Percentiles rank a stretch among this genome's conserved stretches.
phyloP scores from a whole-genome alignment of 2,888 invertebrate species.

The Drosophila diplacantha region DNA sequence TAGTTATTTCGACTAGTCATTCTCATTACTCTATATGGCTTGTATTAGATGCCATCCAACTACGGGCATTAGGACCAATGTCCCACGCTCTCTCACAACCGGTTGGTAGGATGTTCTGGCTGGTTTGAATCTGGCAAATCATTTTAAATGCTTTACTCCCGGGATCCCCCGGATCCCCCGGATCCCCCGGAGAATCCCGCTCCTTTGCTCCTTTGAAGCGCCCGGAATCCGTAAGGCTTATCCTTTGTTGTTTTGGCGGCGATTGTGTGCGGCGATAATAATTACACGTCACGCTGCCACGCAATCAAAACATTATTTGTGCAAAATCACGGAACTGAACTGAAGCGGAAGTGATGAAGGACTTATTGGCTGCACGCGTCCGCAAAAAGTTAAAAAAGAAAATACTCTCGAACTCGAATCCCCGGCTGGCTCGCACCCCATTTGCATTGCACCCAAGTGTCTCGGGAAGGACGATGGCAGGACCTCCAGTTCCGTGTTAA shows the following conservation, averaged over 20 bases:
- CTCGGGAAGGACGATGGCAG: conserved; percentile 7
- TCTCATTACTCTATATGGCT: conserved; percentile 7
- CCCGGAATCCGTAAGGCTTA: conserved; percentile 9
- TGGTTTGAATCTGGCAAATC: conserved; percentile 52
- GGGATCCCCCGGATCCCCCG: too few species aligned
- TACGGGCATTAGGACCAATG: neutral
- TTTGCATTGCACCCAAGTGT: conserved; percentile 53
- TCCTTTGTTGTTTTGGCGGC: conserved; percentile 50
- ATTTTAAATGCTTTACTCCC: conserved; percentile 65
- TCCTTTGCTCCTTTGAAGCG: conserved; percentile 12
- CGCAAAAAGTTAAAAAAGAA: conserved; percentile 54
- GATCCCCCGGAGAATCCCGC: conserved; percentile 3
- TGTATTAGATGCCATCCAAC: neutral
- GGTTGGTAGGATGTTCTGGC: conserved; percentile 22
- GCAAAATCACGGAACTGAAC: conserved; percentile 75
- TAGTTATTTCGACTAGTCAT: conserved; percentile 1
- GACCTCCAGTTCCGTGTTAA: conserved; percentile 56
- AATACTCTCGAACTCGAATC: conserved; percentile 8
- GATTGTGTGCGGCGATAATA: conserved; percentile 68
- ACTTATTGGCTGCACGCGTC: conserved; percentile 76
- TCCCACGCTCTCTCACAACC: neutral
- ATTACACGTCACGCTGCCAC: conserved; percentile 75
- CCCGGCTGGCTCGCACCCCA: conserved; percentile 51
- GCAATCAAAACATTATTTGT: conserved; percentile 76
- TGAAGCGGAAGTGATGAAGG: conserved; percentile 77